phyloP scores from a whole-genome alignment of 2,113 vertebrate species.

The Dicrurus megarhynchus region DNA sequence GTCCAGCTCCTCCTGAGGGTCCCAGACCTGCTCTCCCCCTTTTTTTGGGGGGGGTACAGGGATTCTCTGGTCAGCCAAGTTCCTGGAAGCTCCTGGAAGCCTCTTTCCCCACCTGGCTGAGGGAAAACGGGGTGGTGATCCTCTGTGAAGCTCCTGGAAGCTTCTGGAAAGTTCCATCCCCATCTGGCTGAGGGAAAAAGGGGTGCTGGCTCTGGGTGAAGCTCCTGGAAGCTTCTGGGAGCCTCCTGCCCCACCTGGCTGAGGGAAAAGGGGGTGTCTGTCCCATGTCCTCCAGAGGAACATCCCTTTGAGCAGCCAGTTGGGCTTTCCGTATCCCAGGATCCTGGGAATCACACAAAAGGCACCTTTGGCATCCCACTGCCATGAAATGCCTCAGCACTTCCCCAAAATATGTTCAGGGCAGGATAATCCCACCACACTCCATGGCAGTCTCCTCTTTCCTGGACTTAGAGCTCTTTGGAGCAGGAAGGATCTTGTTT shows the following conservation, averaged over 20 bases:
- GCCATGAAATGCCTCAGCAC: not conserved
- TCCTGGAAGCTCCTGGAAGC: not conserved
- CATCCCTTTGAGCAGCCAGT: not conserved
- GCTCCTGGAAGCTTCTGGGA: not conserved
- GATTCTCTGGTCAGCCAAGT: not conserved
- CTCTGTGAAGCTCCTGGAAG: not conserved
- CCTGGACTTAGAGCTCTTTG: not conserved
- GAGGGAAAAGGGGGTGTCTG: not conserved
- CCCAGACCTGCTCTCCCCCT: not conserved
- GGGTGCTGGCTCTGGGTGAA: not conserved
- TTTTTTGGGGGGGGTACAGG: fast-evolving
- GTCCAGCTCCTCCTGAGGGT: not conserved
- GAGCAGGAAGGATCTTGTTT: not conserved
- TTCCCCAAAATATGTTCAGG: not conserved
- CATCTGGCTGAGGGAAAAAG: not conserved
- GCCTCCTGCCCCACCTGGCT: too few species aligned
- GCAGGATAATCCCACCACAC: not conserved
- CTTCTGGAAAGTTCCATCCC: not conserved
- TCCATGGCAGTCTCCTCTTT: not conserved
- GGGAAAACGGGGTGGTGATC: not conserved
- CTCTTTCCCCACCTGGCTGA: not conserved
- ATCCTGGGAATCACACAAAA: not conserved
- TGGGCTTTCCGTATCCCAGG: not conserved
- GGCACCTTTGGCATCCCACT: not conserved
- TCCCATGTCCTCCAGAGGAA: not conserved